Conservation (phyloP, 92 coral and sea anemone species). For the Phenganax stokvisi region DNA sequence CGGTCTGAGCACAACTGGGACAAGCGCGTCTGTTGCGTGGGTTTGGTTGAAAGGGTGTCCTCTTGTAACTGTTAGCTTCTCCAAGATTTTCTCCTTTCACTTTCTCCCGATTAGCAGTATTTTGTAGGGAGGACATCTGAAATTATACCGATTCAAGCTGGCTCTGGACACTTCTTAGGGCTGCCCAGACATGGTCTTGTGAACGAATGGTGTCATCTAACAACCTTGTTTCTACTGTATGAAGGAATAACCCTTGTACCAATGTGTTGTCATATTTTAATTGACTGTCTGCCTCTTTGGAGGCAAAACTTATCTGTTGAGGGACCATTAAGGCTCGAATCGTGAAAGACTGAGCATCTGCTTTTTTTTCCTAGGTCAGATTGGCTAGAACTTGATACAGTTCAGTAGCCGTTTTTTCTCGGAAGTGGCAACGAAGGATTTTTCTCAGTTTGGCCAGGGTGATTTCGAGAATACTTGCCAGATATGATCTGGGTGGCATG, state of each 20-base stretch:
- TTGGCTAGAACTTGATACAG: slow-evolving; percentile 52
- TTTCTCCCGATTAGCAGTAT: slow-evolving; percentile 13
- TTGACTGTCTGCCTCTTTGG: slow-evolving; percentile 29
- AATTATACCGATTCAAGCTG: slow-evolving; percentile 28
- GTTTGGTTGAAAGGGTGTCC: slow-evolving; percentile 14
- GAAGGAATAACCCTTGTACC: slow-evolving; percentile 33
- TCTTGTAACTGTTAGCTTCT: slow-evolving; percentile 24
- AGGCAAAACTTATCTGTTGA: slow-evolving; percentile 35
- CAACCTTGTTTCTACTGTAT: slow-evolving; percentile 38
- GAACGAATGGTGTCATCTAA: slow-evolving; percentile 40
- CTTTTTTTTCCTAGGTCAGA: slow-evolving; percentile 11
- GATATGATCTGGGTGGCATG: slow-evolving; percentile 42
- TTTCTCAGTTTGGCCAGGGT: slow-evolving; percentile 44
- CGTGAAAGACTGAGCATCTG: slow-evolving; percentile 31
- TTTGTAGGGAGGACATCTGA: slow-evolving; percentile 28
- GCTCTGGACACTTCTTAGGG: slow-evolving; percentile 36
- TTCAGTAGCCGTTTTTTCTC: slow-evolving; percentile 49
- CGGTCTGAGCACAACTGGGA: slow-evolving; percentile 40
- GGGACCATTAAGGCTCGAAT: slow-evolving; percentile 38
- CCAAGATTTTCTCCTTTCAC: slow-evolving; percentile 16
- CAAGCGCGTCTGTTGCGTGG: slow-evolving; percentile 21
- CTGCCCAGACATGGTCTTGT: slow-evolving; percentile 38
- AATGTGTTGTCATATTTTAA: slow-evolving; percentile 31
- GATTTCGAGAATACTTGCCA: slow-evolving; percentile 43
- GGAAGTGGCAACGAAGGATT: slow-evolving; percentile 49